These are phyloP conservation scores for Ciona savignyi DNA, from an alignment of 23 tunicate genomes.

Conservation along the genomic window DNA sequence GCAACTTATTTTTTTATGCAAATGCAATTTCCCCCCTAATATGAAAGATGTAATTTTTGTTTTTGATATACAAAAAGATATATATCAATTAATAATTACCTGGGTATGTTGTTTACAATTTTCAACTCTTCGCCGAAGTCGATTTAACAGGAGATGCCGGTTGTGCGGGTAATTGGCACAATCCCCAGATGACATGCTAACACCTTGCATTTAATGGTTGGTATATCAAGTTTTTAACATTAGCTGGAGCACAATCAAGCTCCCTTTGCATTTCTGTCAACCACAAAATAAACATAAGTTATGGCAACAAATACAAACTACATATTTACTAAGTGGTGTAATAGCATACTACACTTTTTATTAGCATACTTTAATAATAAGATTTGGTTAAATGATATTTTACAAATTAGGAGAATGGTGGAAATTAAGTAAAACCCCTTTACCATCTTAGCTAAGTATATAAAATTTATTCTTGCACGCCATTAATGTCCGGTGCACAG, in stretches of 20 bases:
- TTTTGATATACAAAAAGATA: not conserved
- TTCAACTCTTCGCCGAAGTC: constrained; percentile 5
- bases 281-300: not conserved
- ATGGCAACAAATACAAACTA: too few relatives aligned
- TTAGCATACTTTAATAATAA: too few relatives aligned
- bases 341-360: too few relatives aligned
- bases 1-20: too few relatives aligned
- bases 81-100: not conserved
- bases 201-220: not conserved
- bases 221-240: not conserved
- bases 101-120: constrained; percentile 2
- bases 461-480: not conserved
- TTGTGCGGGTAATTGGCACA: not conserved
- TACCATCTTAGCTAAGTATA: too few relatives aligned
- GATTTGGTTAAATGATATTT: too few relatives aligned
- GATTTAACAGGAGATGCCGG: not conserved
- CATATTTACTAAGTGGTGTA: too few relatives aligned
- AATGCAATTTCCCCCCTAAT: too few relatives aligned
- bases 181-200: not conserved
- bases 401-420: too few relatives aligned
- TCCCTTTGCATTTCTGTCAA: not conserved
- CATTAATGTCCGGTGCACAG: not conserved
- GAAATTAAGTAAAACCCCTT: too few relatives aligned
- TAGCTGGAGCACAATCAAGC: not conserved
- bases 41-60: too few relatives aligned